phyloP scores from a whole-genome alignment of 2,888 invertebrate genomes.

The Trachelus tabidus region DNA sequence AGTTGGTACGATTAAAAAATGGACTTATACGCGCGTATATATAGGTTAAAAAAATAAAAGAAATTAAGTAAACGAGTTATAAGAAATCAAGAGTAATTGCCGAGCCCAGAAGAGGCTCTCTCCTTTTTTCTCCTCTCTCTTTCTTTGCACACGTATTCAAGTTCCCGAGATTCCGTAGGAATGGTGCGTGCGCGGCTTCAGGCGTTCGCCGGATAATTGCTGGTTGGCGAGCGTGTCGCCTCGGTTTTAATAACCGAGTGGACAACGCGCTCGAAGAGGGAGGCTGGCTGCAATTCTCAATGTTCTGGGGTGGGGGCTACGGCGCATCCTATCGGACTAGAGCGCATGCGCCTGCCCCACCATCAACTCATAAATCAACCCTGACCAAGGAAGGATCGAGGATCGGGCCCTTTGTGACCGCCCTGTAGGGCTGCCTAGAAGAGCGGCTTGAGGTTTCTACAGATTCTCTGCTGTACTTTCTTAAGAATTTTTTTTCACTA shows the following conservation, averaged over 20 bases:
- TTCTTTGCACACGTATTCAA: not conserved
- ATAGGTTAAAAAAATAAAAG: not conserved
- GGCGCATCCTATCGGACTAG: conserved; percentile 23
- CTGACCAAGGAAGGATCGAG: conserved; percentile 37
- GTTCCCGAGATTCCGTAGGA: not conserved
- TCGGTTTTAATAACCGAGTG: conserved; percentile 63
- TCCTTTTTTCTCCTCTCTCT: not conserved
- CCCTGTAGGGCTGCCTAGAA: conserved; percentile 16
- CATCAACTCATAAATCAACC: conserved; percentile 56
- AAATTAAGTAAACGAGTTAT: not conserved
- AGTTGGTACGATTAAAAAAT: not conserved
- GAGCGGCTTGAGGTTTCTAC: conserved; percentile 21
- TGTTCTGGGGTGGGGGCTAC: conserved; percentile 22
- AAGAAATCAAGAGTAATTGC: not conserved
- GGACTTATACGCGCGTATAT: not conserved
- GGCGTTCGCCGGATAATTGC: conserved; percentile 63
- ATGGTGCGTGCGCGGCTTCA: conserved; percentile 25
- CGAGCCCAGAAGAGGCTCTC: not conserved
- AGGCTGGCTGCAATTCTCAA: conserved; percentile 40
- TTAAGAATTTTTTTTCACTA: conserved; percentile 20
- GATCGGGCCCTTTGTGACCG: conserved; percentile 28
- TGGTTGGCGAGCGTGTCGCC: conserved; percentile 61
- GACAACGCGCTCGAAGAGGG: conserved; percentile 58
- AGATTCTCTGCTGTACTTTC: conserved; percentile 24
- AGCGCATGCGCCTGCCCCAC: conserved; percentile 57